Percentiles rank a stretch among this genome's conserved stretches.
These are phyloP conservation scores for Caenorhabditis sp. DNA, from an alignment of 2,888 invertebrate species.

Conservation along the genomic window DNA sequence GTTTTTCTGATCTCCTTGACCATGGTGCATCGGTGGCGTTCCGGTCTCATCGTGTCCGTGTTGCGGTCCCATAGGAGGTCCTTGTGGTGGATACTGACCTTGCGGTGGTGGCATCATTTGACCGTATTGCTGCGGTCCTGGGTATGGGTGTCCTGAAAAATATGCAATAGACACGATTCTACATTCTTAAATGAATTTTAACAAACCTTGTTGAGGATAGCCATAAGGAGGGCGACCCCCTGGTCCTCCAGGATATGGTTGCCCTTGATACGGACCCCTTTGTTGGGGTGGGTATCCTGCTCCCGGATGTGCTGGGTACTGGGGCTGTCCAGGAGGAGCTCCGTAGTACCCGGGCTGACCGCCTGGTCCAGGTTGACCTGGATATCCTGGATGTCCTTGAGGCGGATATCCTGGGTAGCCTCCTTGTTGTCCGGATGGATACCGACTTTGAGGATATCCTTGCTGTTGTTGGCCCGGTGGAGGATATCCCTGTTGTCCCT, in stretches of 20 bases:
- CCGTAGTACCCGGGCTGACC: constrained; percentile 59
- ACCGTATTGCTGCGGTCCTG: constrained; percentile 61
- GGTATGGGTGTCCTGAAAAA: constrained; percentile 52
- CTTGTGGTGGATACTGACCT: constrained; percentile 55
- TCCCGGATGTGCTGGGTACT: constrained; percentile 46
- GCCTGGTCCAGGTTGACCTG: constrained; percentile 43
- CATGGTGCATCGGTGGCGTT: constrained; percentile 77
- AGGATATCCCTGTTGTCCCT: constrained; percentile 17
- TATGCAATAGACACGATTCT: background rate
- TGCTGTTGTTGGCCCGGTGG: constrained; percentile 20
- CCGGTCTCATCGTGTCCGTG: constrained; percentile 61
- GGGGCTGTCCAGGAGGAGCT: constrained; percentile 47
- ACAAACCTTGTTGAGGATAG: constrained; percentile 51
- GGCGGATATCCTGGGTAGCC: constrained; percentile 50
- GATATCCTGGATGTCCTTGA: constrained; percentile 57
- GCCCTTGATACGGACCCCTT: constrained; percentile 50
- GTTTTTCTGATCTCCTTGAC: constrained; percentile 52
- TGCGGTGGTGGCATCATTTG: constrained; percentile 53
- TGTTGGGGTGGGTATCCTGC: constrained; percentile 61
- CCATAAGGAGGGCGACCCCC: constrained; percentile 48
- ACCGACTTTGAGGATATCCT: constrained; percentile 23
- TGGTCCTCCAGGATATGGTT: constrained; percentile 55
- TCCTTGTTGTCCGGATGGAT: constrained; percentile 37
- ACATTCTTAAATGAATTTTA: background rate
- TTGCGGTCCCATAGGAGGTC: constrained; percentile 58